Conservation (phyloP, 2,113 vertebrate genomes). For the Podarcis muralis region DNA sequence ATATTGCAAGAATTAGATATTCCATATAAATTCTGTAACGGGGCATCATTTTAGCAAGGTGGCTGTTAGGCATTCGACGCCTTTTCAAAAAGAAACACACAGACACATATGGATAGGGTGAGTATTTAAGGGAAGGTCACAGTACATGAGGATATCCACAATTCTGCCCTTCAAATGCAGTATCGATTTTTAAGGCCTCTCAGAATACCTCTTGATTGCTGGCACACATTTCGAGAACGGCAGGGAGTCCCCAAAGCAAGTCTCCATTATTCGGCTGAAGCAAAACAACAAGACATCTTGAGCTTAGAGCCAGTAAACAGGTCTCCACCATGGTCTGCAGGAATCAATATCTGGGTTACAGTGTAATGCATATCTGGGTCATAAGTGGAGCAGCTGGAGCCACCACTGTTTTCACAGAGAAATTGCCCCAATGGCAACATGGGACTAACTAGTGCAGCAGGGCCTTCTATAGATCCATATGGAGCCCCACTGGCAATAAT, state of each 20-base stretch:
- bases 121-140: background rate
- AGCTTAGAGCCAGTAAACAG: background rate
- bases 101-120: background rate
- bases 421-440: background rate
- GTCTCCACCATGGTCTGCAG: background rate
- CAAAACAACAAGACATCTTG: background rate
- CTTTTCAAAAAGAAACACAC: background rate
- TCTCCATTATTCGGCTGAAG: constrained; percentile 26
- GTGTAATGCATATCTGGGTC: background rate
- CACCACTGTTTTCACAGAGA: background rate
- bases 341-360: background rate
- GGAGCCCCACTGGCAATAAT: background rate
- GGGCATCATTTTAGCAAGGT: background rate
- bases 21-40: background rate
- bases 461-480: background rate
- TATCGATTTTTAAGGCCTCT: constrained; percentile 23
- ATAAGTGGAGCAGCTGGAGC: background rate
- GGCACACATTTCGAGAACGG: constrained; percentile 4
- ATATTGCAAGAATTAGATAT: background rate
- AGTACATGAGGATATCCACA: background rate
- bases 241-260: constrained; percentile 6
- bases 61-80: background rate
- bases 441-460: background rate
- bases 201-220: constrained; percentile 10
- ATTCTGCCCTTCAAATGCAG: constrained; percentile 1